These are phyloP conservation scores for Ceratina australensis DNA, from an alignment of 1,140 invertebrate genomes.

Conservation along the genomic window DNA sequence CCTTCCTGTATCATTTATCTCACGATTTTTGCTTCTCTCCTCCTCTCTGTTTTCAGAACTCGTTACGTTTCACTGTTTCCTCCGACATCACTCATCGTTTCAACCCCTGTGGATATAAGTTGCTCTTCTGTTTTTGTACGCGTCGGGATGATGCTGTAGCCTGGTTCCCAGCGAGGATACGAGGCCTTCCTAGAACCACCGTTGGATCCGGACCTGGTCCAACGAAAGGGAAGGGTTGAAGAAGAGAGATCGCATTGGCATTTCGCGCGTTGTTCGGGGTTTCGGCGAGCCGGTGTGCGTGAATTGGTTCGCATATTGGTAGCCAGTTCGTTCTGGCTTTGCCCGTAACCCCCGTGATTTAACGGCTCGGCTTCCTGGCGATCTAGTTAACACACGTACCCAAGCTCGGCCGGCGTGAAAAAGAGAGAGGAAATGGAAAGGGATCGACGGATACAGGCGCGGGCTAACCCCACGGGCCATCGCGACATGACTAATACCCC, in stretches of 20 bases:
- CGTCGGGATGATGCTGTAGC: too few species aligned
- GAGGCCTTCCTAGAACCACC: too few species aligned
- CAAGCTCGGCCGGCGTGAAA: constrained; percentile 23
- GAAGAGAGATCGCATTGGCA: constrained; percentile 12
- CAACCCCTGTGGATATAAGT: too few species aligned
- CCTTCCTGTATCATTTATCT: too few species aligned
- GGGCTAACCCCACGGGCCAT: constrained; percentile 54
- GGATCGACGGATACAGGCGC: constrained; percentile 32
- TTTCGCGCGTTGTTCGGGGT: constrained; percentile 5
- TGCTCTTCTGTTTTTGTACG: too few species aligned
- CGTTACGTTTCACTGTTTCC: too few species aligned
- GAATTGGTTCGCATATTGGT: constrained; percentile 18
- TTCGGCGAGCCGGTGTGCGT: constrained; percentile 5
- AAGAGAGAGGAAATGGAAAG: constrained; percentile 32
- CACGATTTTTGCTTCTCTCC: too few species aligned
- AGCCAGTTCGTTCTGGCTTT: constrained; percentile 35
- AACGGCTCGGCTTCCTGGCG: constrained; percentile 69
- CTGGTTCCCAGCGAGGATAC: too few species aligned
- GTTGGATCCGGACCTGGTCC: too few species aligned
- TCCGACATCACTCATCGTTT: too few species aligned
- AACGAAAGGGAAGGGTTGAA: neutral
- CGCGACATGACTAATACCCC: constrained; percentile 67
- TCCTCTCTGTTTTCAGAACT: too few species aligned
- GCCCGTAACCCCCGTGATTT: constrained; percentile 69
- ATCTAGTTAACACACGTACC: constrained; percentile 72